These are phyloP conservation scores for Phalera bucephala DNA, from an alignment of 2,888 invertebrate genomes.

Conservation along the genomic window DNA sequence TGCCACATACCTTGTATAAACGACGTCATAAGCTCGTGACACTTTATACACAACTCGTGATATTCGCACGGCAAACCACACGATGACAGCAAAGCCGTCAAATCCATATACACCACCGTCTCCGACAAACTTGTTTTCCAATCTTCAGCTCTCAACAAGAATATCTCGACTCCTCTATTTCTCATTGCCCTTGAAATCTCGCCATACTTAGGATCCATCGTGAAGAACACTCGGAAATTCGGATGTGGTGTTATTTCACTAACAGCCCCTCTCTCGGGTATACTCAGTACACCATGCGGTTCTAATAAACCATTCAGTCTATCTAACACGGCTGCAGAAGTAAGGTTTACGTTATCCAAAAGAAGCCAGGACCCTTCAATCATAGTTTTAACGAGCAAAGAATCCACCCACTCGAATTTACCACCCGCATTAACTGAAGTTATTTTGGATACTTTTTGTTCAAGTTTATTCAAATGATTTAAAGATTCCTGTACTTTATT, in stretches of 20 bases:
- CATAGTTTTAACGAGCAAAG: conserved; percentile 92
- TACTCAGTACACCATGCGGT: conserved; percentile 92
- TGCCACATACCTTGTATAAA: conserved; percentile 74
- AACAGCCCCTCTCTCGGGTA: conserved; percentile 95
- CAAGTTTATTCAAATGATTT: conserved; percentile 58
- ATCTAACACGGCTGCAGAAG: conserved; percentile 98
- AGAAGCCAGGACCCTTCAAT: conserved; percentile 92
- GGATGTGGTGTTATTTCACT: conserved; percentile 92
- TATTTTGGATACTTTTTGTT: conserved; percentile 70
- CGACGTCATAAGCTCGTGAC: conserved; percentile 67
- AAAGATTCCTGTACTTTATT: conserved; percentile 47
- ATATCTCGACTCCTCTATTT: conserved; percentile 97
- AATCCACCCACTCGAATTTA: conserved; percentile 96
- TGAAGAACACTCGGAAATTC: conserved; percentile 96
- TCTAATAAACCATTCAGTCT: conserved; percentile 97
- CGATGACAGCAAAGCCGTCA: conserved; percentile 65
- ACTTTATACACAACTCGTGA: conserved; percentile 57
- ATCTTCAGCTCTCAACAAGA: conserved; percentile 59
- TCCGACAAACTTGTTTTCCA: conserved; percentile 53
- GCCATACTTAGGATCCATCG: conserved; percentile 97
- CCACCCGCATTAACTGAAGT: conserved; percentile 91
- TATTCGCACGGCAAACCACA: conserved; percentile 63
- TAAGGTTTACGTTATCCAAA: conserved; percentile 96
- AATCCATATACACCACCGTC: conserved; percentile 65
- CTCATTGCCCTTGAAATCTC: conserved; percentile 99